A percentile compares a stretch with the other conserved stretches of the same genome.
phyloP scores from a whole-genome alignment of 2,797 vertebrate genomes.

The Eulemur mongoz region DNA sequence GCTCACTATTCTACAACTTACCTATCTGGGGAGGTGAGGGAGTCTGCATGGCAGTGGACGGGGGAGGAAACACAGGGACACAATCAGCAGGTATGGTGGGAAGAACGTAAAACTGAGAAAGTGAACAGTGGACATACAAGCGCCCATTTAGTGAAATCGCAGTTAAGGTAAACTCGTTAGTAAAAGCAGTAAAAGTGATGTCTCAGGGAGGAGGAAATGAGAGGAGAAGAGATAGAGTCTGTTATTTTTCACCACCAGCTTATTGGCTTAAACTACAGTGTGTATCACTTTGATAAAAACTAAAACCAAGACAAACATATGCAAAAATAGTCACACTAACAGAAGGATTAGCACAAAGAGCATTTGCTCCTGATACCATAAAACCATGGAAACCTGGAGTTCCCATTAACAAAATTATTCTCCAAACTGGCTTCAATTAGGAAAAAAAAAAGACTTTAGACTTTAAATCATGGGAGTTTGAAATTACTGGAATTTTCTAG shows the following conservation, averaged over 20 bases:
- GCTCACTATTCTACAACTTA: neutral
- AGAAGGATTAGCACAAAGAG: neutral
- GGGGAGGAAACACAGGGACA: neutral
- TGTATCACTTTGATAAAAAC: neutral
- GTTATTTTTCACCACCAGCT: neutral
- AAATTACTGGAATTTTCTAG: conserved; percentile 18
- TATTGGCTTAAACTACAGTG: neutral
- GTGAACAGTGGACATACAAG: neutral
- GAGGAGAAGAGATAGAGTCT: neutral
- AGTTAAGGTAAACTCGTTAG: neutral
- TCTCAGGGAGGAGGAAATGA: neutral
- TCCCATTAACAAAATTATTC: neutral
- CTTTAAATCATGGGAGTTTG: neutral
- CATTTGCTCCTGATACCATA: neutral
- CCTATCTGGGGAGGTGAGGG: neutral
- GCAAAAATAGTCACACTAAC: neutral
- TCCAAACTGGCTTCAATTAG: neutral
- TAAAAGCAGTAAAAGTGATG: neutral
- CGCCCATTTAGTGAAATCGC: neutral
- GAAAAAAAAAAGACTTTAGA: neutral
- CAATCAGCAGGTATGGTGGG: neutral
- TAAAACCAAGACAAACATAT: neutral
- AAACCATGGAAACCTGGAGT: neutral
- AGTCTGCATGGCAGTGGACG: too few species aligned
- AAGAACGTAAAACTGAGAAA: neutral